Conservation (phyloP, 2,113 vertebrate genomes). For the Prionailurus viverrinus region DNA sequence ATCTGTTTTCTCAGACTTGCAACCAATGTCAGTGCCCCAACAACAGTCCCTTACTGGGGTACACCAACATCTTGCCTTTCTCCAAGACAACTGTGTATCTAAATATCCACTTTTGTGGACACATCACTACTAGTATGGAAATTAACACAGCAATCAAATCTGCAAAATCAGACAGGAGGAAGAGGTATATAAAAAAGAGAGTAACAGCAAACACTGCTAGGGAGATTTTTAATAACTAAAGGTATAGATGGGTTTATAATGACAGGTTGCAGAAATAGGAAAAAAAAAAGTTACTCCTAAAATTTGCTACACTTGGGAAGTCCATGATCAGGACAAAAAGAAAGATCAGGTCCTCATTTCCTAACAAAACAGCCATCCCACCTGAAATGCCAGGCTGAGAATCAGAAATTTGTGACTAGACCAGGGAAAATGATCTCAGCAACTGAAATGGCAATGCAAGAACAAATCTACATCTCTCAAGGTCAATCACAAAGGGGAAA, state of each 20-base stretch:
- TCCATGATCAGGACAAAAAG: not conserved
- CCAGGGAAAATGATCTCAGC: slow-evolving; percentile 16
- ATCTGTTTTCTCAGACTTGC: not conserved
- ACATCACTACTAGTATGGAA: slow-evolving; percentile 1
- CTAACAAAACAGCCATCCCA: not conserved
- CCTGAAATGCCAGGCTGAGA: not conserved
- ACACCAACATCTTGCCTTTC: not conserved
- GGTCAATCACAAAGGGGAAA: not conserved
- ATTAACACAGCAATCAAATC: not conserved
- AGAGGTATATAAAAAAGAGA: not conserved
- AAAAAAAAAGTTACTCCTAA: not conserved
- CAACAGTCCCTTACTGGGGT: not conserved
- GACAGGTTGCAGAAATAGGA: not conserved
- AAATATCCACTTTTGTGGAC: not conserved
- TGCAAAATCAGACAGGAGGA: not conserved
- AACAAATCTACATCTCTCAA: not conserved
- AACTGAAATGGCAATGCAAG: not conserved
- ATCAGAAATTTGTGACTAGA: not conserved
- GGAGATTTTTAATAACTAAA: not conserved
- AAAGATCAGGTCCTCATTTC: not conserved
- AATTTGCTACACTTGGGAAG: not conserved
- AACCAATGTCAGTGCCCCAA: not conserved
- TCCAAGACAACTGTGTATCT: not conserved
- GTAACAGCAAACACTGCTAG: not conserved
- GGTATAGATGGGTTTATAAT: not conserved